phyloP scores from a whole-genome alignment of 2,113 vertebrate species.

The Cryptomyrus ogoouensis region DNA sequence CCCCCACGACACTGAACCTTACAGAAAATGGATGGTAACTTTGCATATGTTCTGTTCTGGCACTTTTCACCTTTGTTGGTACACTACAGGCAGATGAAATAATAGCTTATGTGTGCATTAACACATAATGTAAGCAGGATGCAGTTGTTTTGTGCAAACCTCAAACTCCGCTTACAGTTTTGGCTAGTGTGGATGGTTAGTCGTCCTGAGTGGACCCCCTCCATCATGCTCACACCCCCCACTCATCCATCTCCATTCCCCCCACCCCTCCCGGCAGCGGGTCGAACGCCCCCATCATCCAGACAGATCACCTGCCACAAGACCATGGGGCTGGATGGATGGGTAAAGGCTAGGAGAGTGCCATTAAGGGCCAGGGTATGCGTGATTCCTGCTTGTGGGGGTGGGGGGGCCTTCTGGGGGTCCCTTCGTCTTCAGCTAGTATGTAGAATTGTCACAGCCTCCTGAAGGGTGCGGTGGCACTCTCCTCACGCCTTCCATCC shows the following conservation, averaged over 20 bases:
- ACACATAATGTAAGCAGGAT: background rate
- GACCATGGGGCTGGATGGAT: background rate
- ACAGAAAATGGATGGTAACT: background rate
- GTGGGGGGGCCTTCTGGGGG: too few relatives aligned
- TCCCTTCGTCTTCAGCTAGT: background rate
- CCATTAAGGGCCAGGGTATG: background rate
- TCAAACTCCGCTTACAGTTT: background rate
- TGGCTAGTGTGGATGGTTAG: background rate
- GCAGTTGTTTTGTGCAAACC: background rate
- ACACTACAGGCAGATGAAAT: background rate
- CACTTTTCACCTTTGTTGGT: background rate
- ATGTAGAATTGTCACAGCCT: background rate
- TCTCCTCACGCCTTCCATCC: background rate
- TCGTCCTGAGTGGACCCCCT: background rate
- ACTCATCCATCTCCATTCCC: background rate
- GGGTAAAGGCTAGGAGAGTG: background rate
- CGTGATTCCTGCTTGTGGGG: background rate
- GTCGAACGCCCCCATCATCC: background rate
- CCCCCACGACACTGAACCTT: too few relatives aligned
- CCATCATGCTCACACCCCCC: background rate
- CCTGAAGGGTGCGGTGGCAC: background rate
- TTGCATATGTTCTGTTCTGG: background rate
- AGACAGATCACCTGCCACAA: constrained; percentile 4
- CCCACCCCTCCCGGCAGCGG: background rate
- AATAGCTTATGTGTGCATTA: background rate